Conservation (phyloP, 2,888 invertebrate genomes). For the Conus canariensis region DNA sequence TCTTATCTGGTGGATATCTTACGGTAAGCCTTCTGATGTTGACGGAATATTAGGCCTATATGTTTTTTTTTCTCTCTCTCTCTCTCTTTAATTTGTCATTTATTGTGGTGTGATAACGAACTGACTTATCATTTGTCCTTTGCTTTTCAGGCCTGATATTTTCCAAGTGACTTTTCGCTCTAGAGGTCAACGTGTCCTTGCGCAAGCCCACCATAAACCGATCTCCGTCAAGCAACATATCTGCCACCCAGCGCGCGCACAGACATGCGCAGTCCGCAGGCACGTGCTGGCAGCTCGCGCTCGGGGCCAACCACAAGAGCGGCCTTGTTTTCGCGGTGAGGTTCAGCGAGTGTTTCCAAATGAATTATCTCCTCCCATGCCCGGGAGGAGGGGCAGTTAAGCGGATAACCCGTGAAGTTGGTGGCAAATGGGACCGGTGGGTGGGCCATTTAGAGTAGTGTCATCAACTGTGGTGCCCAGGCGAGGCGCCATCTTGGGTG, state of each 20-base stretch:
- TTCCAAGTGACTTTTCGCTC: no score
- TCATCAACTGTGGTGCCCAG: not conserved
- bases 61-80: no score
- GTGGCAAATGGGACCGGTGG: constrained; percentile 17
- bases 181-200: no score
- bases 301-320: not conserved
- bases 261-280: constrained; percentile 35
- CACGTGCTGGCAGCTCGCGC: constrained; percentile 35
- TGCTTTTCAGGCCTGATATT: no score
- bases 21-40: no score
- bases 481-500: not conserved
- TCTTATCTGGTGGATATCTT: no score
- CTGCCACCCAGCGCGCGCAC: constrained; percentile 23
- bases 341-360: not conserved
- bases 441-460: not conserved
- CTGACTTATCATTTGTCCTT: no score
- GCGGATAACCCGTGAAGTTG: not conserved
- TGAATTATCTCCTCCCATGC: constrained; percentile 8
- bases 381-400: constrained; percentile 22
- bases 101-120: no score
- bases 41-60: no score
- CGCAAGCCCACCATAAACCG: constrained; percentile 1
- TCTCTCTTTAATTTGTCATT: no score
- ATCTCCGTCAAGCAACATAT: constrained; percentile 21
- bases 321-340: constrained; percentile 1